A percentile compares a stretch with the other conserved stretches of the same genome.
Evolutionary conservation across 2,113 vertebrate genomes (phyloP).

Genomic region (Neodontobutis hainanensis): DNA sequence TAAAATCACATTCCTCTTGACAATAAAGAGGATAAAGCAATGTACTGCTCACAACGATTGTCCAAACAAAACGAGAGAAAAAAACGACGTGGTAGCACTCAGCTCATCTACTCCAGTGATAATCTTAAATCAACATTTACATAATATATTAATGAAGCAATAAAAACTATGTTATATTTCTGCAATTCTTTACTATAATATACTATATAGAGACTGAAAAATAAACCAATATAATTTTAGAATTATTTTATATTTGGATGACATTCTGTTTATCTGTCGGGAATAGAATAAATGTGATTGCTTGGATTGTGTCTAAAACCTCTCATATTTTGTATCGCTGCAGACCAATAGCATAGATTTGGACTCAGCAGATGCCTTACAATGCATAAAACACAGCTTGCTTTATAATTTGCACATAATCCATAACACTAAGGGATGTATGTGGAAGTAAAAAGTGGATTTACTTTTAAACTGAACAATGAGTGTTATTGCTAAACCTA

Average conservation of each 20-base stretch:
- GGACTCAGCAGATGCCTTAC: conserved; percentile 59
- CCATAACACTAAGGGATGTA: not conserved
- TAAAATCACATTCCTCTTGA: conserved; percentile 7
- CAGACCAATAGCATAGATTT: conserved; percentile 30
- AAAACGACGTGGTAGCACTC: conserved; percentile 19
- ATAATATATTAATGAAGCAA: conserved; percentile 47
- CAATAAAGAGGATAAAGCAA: not conserved
- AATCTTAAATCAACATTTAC: conserved; percentile 47
- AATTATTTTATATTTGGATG: conserved; percentile 22
- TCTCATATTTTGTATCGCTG: conserved; percentile 28
- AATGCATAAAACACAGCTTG: conserved; percentile 52
- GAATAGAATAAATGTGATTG: conserved; percentile 19
- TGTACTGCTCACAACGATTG: conserved; percentile 54
- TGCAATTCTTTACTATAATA: conserved; percentile 61
- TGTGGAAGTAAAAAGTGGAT: conserved; percentile 22
- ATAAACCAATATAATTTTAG: conserved; percentile 53
- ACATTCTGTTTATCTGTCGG: conserved; percentile 67
- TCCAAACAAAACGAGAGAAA: conserved; percentile 45
- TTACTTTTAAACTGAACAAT: conserved; percentile 49
- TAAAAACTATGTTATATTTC: conserved; percentile 62
- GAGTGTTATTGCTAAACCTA: conserved; percentile 83
- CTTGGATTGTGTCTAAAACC: conserved; percentile 13
- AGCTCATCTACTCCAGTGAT: conserved; percentile 35
- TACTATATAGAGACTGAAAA: conserved; percentile 58
- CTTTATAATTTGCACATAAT: conserved; percentile 24